Base-by-base conservation (phyloP, 2,888 invertebrate species). In the Slavum lentiscoides region DNA sequence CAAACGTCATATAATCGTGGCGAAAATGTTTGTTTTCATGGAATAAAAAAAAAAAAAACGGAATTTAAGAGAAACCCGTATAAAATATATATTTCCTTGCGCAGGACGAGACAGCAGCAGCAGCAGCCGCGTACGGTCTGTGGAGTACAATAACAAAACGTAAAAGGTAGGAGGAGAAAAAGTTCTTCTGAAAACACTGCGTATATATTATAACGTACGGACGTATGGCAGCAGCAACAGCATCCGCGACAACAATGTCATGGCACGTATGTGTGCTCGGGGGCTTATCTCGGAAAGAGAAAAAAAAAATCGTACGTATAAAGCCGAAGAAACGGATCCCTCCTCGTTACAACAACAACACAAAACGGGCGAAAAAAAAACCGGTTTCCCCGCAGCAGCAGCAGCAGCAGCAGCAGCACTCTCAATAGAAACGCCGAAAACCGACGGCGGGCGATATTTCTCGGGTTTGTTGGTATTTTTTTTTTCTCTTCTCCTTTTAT, bases 351-450 rank as follows among this genome's bases (percentile, higher is more conserved):
- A 64, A 70, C 77, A 70, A 70, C 30, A 30, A 30, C 30, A 30
- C 30, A 30, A 30, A 30, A 30, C 77, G 37, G 77, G 70, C 77
- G 23, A 80, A 77, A 80, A 70, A 80, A 80, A 43, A 43, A 77
- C 77, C 77, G 77, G 77, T 80, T 80, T 80, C 39, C 39, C 70
- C 23, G 62, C 62, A 55, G 70, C 62, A 30, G 1, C 30, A 30
- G 30, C 77, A 70, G 23, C 37, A 43, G 17, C n/a, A 53, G n/a
- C 55, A 70, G n/a, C n/a, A n/a, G n/a, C 70, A 30, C 30, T 30
- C 2, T 80, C 77, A 70, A 80, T 80, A 70, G 77, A 70, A 80
- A 70, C 64, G 64, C 77, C 77, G 77, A 80, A 80, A 80, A 80
- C 62, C 70, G 77, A 70, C 77, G 77, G 77, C 77, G 64, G 70